Evolutionary conservation across 1,140 invertebrate species (phyloP), one percentile per base, ranked within the genome.

Genomic region (Tribolium madens): DNA sequence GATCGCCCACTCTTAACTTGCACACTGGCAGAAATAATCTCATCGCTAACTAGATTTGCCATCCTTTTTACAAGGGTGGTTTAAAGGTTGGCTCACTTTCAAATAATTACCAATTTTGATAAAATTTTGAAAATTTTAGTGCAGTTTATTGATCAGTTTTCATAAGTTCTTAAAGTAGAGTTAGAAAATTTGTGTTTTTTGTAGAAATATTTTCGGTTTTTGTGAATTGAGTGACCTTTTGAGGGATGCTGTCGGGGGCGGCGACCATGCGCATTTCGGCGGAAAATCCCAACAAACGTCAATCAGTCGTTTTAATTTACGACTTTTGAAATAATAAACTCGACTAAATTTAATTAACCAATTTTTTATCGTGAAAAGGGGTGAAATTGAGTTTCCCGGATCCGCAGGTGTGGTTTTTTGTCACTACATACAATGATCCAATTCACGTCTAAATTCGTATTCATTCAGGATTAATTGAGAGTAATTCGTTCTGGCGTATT

Each of bases 381-480:
- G 9, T 42, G 36, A n/a, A 42, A 42, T 50, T 50, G 13, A 50
- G 6, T 50, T 50, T 50, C 5, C 12, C 12, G 10, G 15, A 17
- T 47, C n/a, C n/a, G 10, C 53, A 60, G 18, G 18, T 60, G 53
- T 13, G 21, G 21, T 31, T 64, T 64, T 53, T 7, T 42, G 12
- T 71, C 2, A 15, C 26, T 12, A 64, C 31, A 26, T 4, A 26
- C 21, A 64, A 64, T 64, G 57, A 36, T 33, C 26, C 57, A 64
- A 64, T 64, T 64, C 31, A 64, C 26, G 50, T 76, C 17, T 50
- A 47, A 75, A 75, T 75, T 64, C 9, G 73, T 75, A 75, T 48
- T 64, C 73, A 75, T 75, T 75, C 42, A 75, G 57, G 31, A 50
- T 70, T 76, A 76, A 76, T 76, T 76, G 68, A 53, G 33, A 13